phyloP scores from a whole-genome alignment of 2,888 invertebrate genomes.

The Phortica magna region DNA sequence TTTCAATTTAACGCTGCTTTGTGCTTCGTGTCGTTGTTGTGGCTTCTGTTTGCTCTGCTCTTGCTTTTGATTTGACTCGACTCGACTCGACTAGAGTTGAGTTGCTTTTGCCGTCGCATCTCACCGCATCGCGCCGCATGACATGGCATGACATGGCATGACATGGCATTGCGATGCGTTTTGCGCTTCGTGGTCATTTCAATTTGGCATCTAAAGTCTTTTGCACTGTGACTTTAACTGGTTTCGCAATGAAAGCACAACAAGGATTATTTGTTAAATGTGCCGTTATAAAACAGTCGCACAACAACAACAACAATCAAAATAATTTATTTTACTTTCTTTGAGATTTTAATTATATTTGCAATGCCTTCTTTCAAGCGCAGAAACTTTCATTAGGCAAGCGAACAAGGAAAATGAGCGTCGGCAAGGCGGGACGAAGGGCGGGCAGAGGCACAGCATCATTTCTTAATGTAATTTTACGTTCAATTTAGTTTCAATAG shows the following conservation, averaged over 20 bases:
- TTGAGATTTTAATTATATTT: background rate
- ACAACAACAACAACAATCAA: conserved; percentile 6
- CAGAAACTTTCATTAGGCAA: background rate
- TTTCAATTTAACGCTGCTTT: conserved; percentile 44
- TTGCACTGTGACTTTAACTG: conserved; percentile 9
- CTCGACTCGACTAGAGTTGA: conserved; percentile 18
- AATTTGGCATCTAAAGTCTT: conserved; percentile 6
- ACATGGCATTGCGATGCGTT: background rate
- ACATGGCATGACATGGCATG: too few species aligned
- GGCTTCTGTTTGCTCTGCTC: conserved; percentile 22
- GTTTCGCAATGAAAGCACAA: background rate
- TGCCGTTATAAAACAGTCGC: conserved; percentile 8
- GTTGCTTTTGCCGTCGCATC: background rate
- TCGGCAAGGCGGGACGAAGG: background rate
- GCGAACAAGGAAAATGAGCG: too few species aligned
- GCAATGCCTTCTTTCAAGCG: background rate
- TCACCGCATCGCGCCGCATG: too few species aligned
- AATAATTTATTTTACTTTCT: background rate
- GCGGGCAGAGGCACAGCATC: background rate
- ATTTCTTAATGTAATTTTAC: conserved; percentile 59
- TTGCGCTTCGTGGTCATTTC: conserved; percentile 20
- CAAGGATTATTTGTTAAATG: conserved; percentile 30
- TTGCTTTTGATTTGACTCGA: conserved; percentile 32
- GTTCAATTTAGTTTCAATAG: conserved; percentile 63
- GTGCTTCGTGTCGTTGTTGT: background rate